phyloP scores from a whole-genome alignment of 1,140 invertebrate genomes.

The Bombus superbus region DNA sequence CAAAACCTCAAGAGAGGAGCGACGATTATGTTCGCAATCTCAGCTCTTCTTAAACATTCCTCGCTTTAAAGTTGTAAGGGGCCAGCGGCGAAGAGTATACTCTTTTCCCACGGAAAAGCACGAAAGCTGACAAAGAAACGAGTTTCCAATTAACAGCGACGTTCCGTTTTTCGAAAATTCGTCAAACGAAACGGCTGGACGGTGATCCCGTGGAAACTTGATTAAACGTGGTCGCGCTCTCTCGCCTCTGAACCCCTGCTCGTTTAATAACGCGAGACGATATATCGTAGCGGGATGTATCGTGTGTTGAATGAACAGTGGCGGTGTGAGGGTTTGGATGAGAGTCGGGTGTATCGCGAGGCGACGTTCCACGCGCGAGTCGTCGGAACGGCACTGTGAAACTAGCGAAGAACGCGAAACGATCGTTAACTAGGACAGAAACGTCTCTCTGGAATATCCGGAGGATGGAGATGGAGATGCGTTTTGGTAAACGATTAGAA shows the following conservation, averaged over 20 bases:
- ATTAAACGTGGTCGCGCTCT: constrained; percentile 27
- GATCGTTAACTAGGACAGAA: constrained; percentile 1
- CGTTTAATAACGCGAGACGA: constrained; percentile 41
- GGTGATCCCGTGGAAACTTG: constrained; percentile 8
- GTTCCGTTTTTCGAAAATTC: constrained; percentile 21
- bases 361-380: neutral
- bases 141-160: constrained; percentile 10
- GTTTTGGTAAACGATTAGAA: neutral
- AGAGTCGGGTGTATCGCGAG: constrained; percentile 12
- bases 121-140: neutral
- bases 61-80: neutral
- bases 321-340: constrained; percentile 11
- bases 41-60: neutral
- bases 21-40: neutral
- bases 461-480: constrained; percentile 1
- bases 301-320: constrained; percentile 52
- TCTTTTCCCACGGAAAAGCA: neutral
- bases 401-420: neutral
- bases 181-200: neutral
- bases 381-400: neutral
- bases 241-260: neutral
- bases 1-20: neutral
- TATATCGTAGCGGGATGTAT: constrained; percentile 37
- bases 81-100: neutral
- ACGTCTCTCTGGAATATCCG: neutral